These are phyloP conservation scores for Drosophila emarginata DNA, from an alignment of 2,888 invertebrate species.

Conservation along the genomic window DNA sequence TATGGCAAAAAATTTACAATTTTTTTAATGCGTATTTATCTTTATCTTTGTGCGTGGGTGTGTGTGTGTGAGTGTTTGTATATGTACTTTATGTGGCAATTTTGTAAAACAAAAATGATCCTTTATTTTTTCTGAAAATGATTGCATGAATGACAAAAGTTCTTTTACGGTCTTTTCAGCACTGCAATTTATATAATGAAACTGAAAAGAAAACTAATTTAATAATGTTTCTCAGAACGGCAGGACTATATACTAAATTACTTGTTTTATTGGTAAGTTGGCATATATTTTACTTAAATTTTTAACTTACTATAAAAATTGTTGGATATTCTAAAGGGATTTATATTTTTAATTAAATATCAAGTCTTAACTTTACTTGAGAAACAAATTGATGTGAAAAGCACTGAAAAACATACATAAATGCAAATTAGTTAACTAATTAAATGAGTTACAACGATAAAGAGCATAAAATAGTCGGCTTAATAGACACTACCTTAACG, in stretches of 20 bases:
- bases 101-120: conserved; percentile 35
- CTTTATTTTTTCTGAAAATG: conserved; percentile 19
- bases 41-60: conserved; percentile 12
- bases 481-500: neutral
- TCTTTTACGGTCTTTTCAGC: conserved; percentile 21
- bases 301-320: no score
- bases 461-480: neutral
- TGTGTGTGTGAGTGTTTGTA: neutral
- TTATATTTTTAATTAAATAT: no score
- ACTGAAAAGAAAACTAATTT: conserved; percentile 26
- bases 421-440: neutral
- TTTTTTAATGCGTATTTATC: conserved; percentile 31
- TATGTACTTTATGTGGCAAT: conserved; percentile 56
- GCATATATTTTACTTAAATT: neutral
- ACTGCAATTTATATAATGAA: conserved; percentile 35
- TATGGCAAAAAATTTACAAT: conserved; percentile 52
- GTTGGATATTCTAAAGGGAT: no score
- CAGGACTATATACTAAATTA: neutral
- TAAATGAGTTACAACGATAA: neutral
- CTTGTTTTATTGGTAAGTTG: conserved; percentile 16
- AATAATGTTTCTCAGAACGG: conserved; percentile 9
- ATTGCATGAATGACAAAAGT: conserved; percentile 19
- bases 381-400: neutral
- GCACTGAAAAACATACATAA: no score
- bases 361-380: neutral